phyloP scores from a whole-genome alignment of 2,797 vertebrate genomes.

The Margarornis squamiger region DNA sequence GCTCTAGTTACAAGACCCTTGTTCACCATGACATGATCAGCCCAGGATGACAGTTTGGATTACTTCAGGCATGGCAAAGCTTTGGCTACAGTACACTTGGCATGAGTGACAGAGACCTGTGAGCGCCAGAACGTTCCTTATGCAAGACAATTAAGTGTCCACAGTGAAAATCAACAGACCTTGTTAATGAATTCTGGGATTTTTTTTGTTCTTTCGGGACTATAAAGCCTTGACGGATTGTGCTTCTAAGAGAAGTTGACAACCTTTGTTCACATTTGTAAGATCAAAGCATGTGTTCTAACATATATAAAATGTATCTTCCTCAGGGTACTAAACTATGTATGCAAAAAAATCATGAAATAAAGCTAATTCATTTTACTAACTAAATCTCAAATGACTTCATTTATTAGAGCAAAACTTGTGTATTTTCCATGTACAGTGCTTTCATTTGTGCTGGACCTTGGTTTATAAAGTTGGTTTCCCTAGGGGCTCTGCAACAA shows the following conservation, averaged over 20 bases:
- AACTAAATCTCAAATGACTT: not conserved
- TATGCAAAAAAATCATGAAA: not conserved
- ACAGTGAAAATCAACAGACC: not conserved
- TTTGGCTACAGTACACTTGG: not conserved
- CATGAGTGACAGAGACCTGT: not conserved
- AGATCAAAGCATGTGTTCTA: not conserved
- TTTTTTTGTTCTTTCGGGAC: not conserved
- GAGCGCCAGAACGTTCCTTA: not conserved
- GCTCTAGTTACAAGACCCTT: not conserved
- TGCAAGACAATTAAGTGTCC: not conserved
- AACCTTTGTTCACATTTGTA: not conserved
- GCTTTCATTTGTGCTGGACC: not conserved
- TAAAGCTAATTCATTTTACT: not conserved
- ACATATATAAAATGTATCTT: not conserved
- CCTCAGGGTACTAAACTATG: not conserved
- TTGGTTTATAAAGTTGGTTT: not conserved
- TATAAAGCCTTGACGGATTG: not conserved
- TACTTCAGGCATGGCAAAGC: not conserved
- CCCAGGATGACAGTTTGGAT: rapidly evolving
- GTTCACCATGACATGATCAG: not conserved
- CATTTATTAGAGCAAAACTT: not conserved
- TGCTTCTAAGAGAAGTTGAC: not conserved
- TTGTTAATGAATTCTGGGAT: not conserved
- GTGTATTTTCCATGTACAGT: not conserved
- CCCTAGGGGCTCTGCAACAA: not conserved